phyloP scores from a whole-genome alignment of 2,888 invertebrate genomes.

The Resseliella maxima region DNA sequence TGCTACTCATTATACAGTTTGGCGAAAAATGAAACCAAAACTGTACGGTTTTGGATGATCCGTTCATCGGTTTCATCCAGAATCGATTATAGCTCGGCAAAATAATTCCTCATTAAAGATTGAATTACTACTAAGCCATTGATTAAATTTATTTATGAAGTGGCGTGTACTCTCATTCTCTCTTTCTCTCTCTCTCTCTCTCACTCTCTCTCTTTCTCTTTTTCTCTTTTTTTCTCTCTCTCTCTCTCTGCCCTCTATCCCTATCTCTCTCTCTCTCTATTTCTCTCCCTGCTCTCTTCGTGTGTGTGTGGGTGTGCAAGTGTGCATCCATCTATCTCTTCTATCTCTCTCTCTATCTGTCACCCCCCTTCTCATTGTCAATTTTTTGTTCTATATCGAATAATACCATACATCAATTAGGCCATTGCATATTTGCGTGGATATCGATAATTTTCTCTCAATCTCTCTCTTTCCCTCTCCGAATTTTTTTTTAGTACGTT shows the following conservation, averaged over 20 bases:
- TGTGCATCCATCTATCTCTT: too few relatives aligned
- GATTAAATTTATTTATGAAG: conserved; percentile 43
- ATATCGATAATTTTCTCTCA: too few relatives aligned
- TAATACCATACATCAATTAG: neutral
- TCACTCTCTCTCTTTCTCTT: neutral
- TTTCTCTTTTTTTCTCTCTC: too few relatives aligned
- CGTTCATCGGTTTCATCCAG: neutral
- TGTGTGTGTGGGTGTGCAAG: too few relatives aligned
- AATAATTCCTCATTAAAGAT: conserved; percentile 30
- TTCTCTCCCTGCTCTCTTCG: too few relatives aligned
- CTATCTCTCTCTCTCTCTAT: neutral
- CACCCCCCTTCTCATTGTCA: too few relatives aligned
- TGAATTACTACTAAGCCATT: conserved; percentile 29
- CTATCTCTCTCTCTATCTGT: too few relatives aligned
- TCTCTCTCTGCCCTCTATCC: neutral
- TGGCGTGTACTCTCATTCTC: neutral
- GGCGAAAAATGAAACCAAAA: neutral
- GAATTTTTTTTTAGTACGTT: too few relatives aligned
- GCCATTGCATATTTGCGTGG: too few relatives aligned
- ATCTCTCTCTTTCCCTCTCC: too few relatives aligned
- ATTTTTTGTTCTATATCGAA: too few relatives aligned
- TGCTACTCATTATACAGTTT: neutral
- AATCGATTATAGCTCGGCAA: conserved; percentile 5
- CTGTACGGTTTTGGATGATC: neutral
- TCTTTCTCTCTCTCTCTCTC: neutral